Evolutionary conservation across 2,113 vertebrate species (phyloP), one percentile per base, ranked within the genome.

Genomic region (Alouatta palliata): DNA sequence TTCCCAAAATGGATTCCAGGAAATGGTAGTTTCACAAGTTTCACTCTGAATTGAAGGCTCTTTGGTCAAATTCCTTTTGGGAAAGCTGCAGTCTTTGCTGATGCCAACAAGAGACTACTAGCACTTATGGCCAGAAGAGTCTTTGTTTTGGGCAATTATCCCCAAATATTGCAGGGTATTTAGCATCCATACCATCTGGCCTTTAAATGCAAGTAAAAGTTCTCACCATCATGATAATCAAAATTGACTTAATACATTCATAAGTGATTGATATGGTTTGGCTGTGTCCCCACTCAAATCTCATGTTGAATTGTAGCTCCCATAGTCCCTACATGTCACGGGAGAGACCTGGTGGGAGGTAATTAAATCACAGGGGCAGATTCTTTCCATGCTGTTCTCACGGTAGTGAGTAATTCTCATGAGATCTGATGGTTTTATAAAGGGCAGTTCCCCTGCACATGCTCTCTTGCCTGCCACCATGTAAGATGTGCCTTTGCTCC

Each of bases 1-100:
- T 93, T 79, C 75, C 61, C 52, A 68, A 94, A 92, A 54, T 68
- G 20, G 25, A 90, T 83, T 32, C 35, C 45, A 56, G 52, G 5
- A n/a, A 77, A 32, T 16, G 75, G 45, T 20, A 58, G 70, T 56
- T 9, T 89, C 32, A 54, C 68, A 87, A 89, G n/a, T 30, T 90
- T 25, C 6, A 43, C 23, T 84, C 40, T 35, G 66, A 83, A 94
- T 91, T 52, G 82, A 94, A 91, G 83, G 1, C 6, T 64, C 40
- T 75, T 43, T 91, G 47, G 61, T 71, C 52, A 86, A 2, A 43
- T 77, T 75, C n/a, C n/a, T 90, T 61, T 75, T 32, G 54, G n/a
- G 32, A 75, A 73, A 37, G 14, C 25, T n/a, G 3, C 4, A 37
- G 20, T 86, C 40, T 68, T 8, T 32, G 30, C 43, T 64, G n/a